Percentiles rank a stretch among this genome's conserved stretches.
Conservation (phyloP, 2,888 invertebrate species). For the Metacarcinus magister region DNA sequence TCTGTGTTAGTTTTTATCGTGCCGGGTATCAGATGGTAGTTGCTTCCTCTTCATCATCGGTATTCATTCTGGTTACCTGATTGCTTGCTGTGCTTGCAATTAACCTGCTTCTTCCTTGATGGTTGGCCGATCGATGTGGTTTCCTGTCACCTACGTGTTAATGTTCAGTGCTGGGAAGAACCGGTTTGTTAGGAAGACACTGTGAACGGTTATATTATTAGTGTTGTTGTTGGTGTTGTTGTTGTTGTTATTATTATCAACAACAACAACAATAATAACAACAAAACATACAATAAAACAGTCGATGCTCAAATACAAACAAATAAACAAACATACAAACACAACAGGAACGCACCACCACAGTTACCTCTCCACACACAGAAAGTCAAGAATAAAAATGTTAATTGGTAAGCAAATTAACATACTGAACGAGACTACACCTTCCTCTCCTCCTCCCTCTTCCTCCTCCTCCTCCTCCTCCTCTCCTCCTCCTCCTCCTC, state of each 20-base stretch:
- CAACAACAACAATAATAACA: too few relatives aligned
- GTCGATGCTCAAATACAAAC: not conserved
- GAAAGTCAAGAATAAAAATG: not conserved
- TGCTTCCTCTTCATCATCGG: not conserved
- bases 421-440: not conserved
- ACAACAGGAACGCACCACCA: not conserved
- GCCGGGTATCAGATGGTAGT: not conserved
- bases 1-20: not conserved
- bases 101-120: not conserved
- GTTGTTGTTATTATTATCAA: not conserved
- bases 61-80: not conserved
- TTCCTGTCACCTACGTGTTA: constrained; percentile 10
- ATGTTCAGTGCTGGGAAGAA: not conserved
- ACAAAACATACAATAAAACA: not conserved
- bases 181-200: not conserved
- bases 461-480: not conserved
- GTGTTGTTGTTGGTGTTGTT: not conserved
- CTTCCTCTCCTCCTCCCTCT: not conserved
- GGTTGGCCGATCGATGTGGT: not conserved
- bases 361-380: not conserved
- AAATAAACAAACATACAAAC: not conserved
- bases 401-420: not conserved
- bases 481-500: not conserved
- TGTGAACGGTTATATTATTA: not conserved
- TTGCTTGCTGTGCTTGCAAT: not conserved